These are phyloP conservation scores for Archips xylosteana DNA, from an alignment of 2,888 invertebrate species.

Conservation along the genomic window DNA sequence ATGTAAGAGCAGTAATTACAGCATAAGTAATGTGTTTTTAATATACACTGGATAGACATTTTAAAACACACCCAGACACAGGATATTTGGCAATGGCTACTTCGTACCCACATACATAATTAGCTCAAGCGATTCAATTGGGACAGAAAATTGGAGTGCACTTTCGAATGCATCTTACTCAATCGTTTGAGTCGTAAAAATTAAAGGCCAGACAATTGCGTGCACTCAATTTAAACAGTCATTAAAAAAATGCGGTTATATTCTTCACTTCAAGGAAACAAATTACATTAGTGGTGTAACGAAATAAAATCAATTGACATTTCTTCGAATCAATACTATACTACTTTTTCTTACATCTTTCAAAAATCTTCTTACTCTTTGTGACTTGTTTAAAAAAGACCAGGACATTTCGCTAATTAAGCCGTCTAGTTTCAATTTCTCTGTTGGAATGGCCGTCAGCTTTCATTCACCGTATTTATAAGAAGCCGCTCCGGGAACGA, in stretches of 20 bases:
- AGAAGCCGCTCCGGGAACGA: slow-evolving; percentile 20
- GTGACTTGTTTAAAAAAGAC: not conserved
- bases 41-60: not conserved
- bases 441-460: slow-evolving; percentile 42
- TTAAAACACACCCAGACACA: not conserved
- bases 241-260: not conserved
- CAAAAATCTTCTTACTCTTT: not conserved
- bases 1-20: not conserved
- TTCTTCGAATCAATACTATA: too few species aligned
- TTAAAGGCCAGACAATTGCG: slow-evolving; percentile 22
- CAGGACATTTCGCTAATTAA: slow-evolving; percentile 51
- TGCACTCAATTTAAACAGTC: not conserved
- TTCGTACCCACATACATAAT: slow-evolving; percentile 4
- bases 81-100: slow-evolving; percentile 20
- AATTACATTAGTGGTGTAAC: too few species aligned
- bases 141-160: slow-evolving; percentile 13
- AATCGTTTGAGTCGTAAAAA: slow-evolving; percentile 15
- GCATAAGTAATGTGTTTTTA: not conserved
- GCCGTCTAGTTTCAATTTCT: slow-evolving; percentile 55
- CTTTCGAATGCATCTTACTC: slow-evolving; percentile 25
- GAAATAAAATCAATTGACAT: too few species aligned
- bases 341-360: not conserved
- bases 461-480: slow-evolving; percentile 28
- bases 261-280: too few species aligned
- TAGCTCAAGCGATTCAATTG: slow-evolving; percentile 8